Conservation (phyloP, 1,140 invertebrate genomes). For the Mya arenaria region DNA sequence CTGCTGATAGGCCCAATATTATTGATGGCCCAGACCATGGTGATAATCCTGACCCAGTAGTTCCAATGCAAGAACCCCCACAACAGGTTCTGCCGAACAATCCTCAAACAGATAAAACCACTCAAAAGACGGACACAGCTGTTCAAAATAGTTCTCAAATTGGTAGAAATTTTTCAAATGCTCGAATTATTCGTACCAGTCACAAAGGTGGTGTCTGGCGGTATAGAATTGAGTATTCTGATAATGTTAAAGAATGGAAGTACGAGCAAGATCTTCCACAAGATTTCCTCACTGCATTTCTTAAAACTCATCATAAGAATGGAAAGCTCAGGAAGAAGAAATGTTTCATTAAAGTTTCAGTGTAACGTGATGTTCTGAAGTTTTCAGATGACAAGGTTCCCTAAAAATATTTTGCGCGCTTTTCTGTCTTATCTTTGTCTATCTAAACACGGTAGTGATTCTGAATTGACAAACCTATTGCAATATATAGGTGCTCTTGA, state of each 20-base stretch:
- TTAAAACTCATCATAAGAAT: conserved; percentile 3
- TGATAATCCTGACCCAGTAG: background rate
- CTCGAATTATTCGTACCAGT: conserved; percentile 2
- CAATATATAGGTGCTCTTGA: background rate
- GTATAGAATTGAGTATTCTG: background rate
- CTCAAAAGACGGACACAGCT: no score
- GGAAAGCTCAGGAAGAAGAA: background rate
- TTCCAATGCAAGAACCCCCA: background rate
- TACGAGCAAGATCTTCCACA: background rate
- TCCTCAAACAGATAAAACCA: no score
- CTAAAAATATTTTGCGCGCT: background rate
- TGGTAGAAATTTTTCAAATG: no score
- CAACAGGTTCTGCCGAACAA: no score
- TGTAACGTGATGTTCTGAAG: background rate
- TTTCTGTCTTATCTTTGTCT: conserved; percentile 1
- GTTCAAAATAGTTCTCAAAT: no score
- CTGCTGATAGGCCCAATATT: background rate
- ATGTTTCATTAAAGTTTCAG: background rate
- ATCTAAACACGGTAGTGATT: no score
- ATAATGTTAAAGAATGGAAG: background rate
- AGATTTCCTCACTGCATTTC: background rate
- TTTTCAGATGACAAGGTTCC: background rate
- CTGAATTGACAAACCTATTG: background rate
- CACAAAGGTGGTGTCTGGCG: background rate
- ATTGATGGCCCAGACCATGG: conserved; percentile 19